Evolutionary conservation across 30 jellyfish, hydroid and myxozoan genomes (phyloP).

Genomic region (Cassiopea andromeda): DNA sequence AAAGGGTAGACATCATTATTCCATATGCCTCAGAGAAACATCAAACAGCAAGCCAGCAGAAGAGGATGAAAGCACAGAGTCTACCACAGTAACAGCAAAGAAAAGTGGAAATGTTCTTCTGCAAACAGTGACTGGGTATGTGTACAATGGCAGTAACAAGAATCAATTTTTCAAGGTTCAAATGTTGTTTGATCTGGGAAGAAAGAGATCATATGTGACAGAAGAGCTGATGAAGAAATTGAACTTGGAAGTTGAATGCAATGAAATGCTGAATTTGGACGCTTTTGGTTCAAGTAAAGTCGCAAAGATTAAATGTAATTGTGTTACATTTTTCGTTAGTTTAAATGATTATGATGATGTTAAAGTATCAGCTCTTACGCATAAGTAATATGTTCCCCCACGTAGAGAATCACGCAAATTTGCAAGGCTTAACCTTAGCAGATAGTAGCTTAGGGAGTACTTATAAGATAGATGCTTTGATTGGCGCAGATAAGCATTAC

Average conservation of each 20-base stretch:
- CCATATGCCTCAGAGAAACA: background rate
- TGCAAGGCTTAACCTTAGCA: conserved; percentile 21
- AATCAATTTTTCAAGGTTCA: background rate
- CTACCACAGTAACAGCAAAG: conserved; percentile 2
- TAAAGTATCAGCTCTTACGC: background rate
- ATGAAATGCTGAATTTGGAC: conserved; percentile 16
- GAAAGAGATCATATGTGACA: conserved; percentile 49
- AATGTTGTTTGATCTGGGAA: conserved; percentile 53
- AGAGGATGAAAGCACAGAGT: background rate
- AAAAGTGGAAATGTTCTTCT: background rate
- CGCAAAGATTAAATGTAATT: background rate
- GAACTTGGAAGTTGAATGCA: background rate
- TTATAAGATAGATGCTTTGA: background rate
- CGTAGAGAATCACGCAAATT: background rate
- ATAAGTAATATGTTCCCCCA: conserved; percentile 33
- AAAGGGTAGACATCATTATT: conserved; percentile 2
- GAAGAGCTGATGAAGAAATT: conserved; percentile 30
- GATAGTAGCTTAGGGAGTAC: background rate
- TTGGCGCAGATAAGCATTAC: conserved; percentile 51
- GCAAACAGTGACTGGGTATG: conserved; percentile 39
- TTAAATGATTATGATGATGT: background rate
- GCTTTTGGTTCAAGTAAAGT: conserved; percentile 34
- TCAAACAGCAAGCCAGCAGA: background rate
- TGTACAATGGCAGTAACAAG: background rate
- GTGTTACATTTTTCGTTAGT: conserved; percentile 21